Conservation (phyloP, 2,113 vertebrate genomes). For the Cebus imitator region DNA sequence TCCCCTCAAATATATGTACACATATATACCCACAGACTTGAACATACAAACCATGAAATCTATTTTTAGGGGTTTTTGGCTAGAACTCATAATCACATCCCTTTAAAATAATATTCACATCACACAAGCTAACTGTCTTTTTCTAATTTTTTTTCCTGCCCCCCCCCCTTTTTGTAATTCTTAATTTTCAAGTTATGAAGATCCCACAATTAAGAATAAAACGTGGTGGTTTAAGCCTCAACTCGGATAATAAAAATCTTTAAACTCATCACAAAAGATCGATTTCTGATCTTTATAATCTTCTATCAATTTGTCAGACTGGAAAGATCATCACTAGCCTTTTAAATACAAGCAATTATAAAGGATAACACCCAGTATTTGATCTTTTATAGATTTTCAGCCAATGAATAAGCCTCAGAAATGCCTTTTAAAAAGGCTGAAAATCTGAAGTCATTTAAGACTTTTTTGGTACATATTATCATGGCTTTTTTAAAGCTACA, state of each 20-base stretch:
- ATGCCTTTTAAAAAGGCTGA: neutral
- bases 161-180: neutral
- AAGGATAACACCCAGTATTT: neutral
- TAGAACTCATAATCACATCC: neutral
- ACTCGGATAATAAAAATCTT: conserved; percentile 14
- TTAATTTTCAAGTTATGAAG: conserved; percentile 10
- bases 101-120: neutral
- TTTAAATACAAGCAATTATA: neutral
- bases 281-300: neutral
- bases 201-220: conserved; percentile 38
- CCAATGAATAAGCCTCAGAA: conserved; percentile 10
- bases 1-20: neutral
- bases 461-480: neutral
- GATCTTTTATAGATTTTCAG: conserved; percentile 16
- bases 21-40: neutral
- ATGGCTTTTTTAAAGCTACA: conserved; percentile 25
- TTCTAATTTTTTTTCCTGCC: neutral
- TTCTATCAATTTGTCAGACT: neutral
- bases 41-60: neutral
- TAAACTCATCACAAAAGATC: neutral
- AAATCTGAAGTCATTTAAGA: neutral
- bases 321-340: neutral
- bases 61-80: neutral
- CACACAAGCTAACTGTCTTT: neutral
- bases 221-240: neutral